phyloP scores from a whole-genome alignment of 2,797 vertebrate species.

The Brotogeris chrysoptera region DNA sequence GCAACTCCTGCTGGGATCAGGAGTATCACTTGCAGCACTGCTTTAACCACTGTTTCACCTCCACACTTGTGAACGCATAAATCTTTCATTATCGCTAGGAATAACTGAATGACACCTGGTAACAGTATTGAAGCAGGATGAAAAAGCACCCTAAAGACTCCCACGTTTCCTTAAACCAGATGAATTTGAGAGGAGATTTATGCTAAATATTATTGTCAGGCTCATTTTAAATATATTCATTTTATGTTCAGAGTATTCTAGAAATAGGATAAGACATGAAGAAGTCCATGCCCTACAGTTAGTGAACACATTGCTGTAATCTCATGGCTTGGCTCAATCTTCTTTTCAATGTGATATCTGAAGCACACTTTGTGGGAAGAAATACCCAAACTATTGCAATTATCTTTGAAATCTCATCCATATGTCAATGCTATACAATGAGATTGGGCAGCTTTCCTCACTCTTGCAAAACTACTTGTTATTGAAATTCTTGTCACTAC shows the following conservation, averaged over 20 bases:
- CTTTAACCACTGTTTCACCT: slow-evolving; percentile 73
- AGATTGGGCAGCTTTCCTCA: neutral
- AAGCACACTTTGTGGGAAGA: neutral
- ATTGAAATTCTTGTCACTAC: neutral
- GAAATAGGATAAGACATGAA: neutral
- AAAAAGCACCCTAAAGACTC: neutral
- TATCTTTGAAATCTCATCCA: neutral
- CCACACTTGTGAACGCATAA: slow-evolving; percentile 74
- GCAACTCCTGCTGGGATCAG: slow-evolving; percentile 74
- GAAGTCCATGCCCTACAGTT: neutral
- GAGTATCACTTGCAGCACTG: slow-evolving; percentile 72
- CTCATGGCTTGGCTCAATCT: neutral
- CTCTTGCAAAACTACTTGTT: neutral
- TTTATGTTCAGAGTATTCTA: neutral
- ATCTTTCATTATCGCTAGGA: slow-evolving; percentile 72
- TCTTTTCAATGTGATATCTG: neutral
- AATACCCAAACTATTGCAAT: neutral
- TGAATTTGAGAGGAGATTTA: neutral
- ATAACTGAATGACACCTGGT: slow-evolving; percentile 68
- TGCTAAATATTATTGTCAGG: neutral
- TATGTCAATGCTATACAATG: neutral
- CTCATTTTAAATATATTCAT: neutral
- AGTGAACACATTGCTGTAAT: neutral
- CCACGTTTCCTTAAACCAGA: slow-evolving; percentile 17
- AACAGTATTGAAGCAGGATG: neutral